A percentile compares a stretch with the other conserved stretches of the same genome.
phyloP scores from a whole-genome alignment of 2,888 invertebrate genomes.

The Encarsia formosa region DNA sequence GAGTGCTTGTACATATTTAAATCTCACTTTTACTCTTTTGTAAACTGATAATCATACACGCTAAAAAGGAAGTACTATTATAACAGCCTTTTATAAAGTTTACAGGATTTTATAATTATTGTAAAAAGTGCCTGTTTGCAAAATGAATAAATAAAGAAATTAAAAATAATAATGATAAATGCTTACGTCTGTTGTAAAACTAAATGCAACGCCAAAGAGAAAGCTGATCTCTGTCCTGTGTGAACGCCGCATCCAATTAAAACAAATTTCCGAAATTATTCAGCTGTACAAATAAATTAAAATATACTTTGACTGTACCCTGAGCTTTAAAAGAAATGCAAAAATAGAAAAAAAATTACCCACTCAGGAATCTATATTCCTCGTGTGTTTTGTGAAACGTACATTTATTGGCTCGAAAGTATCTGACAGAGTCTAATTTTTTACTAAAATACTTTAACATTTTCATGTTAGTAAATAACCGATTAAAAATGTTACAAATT shows the following conservation, averaged over 20 bases:
- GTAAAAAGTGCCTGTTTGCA: conserved; percentile 12
- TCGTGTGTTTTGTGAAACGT: conserved; percentile 7
- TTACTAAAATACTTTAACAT: no score
- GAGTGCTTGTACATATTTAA: no score
- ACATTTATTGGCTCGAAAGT: conserved; percentile 15
- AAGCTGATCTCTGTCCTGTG: conserved; percentile 27
- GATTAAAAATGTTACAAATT: not conserved
- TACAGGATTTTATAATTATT: no score
- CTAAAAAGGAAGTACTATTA: no score
- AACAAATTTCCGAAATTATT: conserved; percentile 18
- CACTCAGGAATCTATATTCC: conserved; percentile 8
- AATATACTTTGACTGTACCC: no score
- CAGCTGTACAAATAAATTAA: conserved; percentile 36
- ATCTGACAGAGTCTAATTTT: not conserved
- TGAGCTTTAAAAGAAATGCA: no score
- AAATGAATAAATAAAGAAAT: no score
- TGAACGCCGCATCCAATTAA: conserved; percentile 12
- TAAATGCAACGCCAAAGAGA: conserved; percentile 35
- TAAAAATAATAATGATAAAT: no score
- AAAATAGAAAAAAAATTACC: no score
- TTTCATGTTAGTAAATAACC: not conserved
- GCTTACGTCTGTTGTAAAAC: conserved; percentile 15
- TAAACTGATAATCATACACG: no score
- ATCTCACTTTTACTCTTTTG: no score
- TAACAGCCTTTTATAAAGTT: no score